Evolutionary conservation across 2,888 invertebrate genomes (phyloP).

Genomic region (Caenorhabditis sulstoni): DNA sequence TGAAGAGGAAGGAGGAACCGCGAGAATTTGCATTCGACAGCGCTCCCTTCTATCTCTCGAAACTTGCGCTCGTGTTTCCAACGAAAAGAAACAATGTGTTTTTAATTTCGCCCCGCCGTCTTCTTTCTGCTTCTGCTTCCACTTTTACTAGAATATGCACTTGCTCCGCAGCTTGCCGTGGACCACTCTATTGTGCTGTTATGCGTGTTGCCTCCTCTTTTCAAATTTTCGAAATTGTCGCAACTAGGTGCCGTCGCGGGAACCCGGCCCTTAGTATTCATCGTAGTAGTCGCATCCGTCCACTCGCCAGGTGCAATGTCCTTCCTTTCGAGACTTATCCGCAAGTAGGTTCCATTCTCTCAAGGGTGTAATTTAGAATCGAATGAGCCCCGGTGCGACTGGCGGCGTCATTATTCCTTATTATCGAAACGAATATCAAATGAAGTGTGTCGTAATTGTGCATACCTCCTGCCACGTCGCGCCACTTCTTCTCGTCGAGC

Average conservation of each 20-base stretch:
- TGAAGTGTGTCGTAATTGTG: conserved; percentile 49
- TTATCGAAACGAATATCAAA: conserved; percentile 33
- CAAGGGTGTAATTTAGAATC: not conserved
- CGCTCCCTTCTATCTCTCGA: not conserved
- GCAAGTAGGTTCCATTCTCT: conserved; percentile 37
- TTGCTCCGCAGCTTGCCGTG: conserved; percentile 15
- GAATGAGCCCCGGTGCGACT: conserved; percentile 5
- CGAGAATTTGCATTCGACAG: conserved; percentile 44
- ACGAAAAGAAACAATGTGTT: conserved; percentile 52
- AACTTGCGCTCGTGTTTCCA: conserved; percentile 32
- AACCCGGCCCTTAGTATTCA: conserved; percentile 25
- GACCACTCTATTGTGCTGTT: conserved; percentile 28
- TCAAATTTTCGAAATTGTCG: conserved; percentile 42
- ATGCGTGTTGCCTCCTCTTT: conserved; percentile 18
- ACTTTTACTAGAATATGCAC: conserved; percentile 49
- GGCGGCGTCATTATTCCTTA: conserved; percentile 21
- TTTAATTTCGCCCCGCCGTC: conserved; percentile 33
- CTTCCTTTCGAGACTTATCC: conserved; percentile 43
- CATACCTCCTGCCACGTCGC: conserved; percentile 3
- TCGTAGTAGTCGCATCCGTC: conserved; percentile 3
- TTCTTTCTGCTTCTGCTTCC: not conserved
- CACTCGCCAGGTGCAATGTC: conserved; percentile 34
- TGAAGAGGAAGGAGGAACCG: conserved; percentile 27
- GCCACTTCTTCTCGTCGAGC: not conserved
- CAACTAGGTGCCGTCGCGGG: conserved; percentile 13